These are phyloP conservation scores for Cosmia pyralina DNA, from an alignment of 2,888 invertebrate genomes.

Conservation along the genomic window DNA sequence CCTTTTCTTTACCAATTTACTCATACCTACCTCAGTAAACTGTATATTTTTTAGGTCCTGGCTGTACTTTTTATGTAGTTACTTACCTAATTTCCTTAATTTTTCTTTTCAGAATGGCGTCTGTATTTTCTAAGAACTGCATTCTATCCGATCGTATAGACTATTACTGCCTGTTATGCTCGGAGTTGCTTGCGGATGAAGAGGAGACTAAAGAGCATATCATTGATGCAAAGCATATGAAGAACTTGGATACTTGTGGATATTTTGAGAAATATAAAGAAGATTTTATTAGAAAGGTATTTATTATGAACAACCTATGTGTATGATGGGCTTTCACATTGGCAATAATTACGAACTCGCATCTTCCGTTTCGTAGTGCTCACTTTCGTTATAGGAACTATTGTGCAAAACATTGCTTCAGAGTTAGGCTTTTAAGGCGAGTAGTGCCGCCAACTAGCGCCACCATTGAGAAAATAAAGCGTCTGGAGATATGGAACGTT, in stretches of 20 bases:
- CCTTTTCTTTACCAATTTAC: too few relatives aligned
- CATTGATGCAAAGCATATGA: conserved; percentile 17
- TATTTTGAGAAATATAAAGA: conserved; percentile 47
- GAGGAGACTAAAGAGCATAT: conserved; percentile 38
- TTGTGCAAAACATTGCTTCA: too few relatives aligned
- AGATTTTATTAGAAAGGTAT: conserved; percentile 50
- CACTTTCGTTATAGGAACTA: too few relatives aligned
- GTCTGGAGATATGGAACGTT: too few relatives aligned
- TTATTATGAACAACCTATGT: background rate
- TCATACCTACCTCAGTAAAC: too few relatives aligned
- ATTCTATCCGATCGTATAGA: conserved; percentile 35
- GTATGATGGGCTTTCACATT: background rate
- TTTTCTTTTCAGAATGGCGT: conserved; percentile 48
- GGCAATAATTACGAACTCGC: too few relatives aligned
- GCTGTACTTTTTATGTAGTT: too few relatives aligned
- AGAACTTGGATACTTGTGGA: background rate
- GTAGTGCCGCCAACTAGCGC: too few relatives aligned
- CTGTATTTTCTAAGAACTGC: conserved; percentile 50
- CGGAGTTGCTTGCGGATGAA: conserved; percentile 10
- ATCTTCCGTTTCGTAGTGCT: too few relatives aligned
- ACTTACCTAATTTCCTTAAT: background rate
- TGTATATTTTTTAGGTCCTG: too few relatives aligned
- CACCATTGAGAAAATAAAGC: too few relatives aligned
- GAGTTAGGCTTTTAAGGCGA: too few relatives aligned
- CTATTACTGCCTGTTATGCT: conserved; percentile 46